A percentile compares a stretch with the other conserved stretches of the same genome.
phyloP scores from a whole-genome alignment of 2,113 vertebrate genomes.

The Urocynchramus pylzowi region DNA sequence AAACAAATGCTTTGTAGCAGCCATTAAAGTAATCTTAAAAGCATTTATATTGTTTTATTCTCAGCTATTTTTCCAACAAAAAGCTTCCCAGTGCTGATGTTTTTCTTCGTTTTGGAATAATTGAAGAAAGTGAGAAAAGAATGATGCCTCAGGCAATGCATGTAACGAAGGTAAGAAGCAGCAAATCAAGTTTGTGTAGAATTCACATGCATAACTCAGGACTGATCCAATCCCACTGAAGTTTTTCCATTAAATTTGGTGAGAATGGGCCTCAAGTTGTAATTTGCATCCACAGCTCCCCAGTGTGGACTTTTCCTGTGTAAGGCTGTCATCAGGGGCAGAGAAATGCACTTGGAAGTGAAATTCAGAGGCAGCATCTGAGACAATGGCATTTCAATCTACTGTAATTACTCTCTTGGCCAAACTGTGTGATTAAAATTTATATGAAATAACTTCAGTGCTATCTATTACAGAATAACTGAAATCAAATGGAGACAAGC shows the following conservation, averaged over 20 bases:
- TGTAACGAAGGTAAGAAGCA: conserved; percentile 56
- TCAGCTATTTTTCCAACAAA: conserved; percentile 79
- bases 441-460: background rate
- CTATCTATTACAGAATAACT: background rate
- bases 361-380: background rate
- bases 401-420: background rate
- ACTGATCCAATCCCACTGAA: background rate
- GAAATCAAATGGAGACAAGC: background rate
- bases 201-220: background rate
- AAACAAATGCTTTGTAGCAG: background rate
- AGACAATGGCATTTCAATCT: background rate
- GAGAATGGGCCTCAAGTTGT: background rate
- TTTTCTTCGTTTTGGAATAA: conserved; percentile 74
- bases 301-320: background rate
- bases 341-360: background rate
- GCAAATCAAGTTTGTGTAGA: background rate
- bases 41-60: background rate
- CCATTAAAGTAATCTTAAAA: background rate
- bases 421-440: background rate
- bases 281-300: background rate
- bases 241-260: background rate
- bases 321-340: background rate
- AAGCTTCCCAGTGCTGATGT: conserved; percentile 65
- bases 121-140: conserved; percentile 47
- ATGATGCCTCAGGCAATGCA: conserved; percentile 73